These are phyloP conservation scores for Saccostrea echinata DNA, from an alignment of 1,140 invertebrate species.

Conservation along the genomic window DNA sequence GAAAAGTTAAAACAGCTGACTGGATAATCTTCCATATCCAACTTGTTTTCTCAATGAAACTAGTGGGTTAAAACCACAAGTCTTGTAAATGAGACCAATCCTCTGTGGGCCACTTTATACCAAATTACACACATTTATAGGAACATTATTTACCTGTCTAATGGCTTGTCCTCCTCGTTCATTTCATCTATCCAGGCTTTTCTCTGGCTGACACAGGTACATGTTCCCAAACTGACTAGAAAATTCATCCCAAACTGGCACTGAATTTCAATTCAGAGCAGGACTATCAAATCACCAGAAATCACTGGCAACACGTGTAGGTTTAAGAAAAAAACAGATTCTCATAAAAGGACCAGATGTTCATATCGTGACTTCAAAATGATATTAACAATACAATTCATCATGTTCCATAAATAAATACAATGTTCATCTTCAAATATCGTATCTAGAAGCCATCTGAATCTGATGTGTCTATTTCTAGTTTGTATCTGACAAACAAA, in stretches of 20 bases:
- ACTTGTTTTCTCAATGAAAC: too few relatives aligned
- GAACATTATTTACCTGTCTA: slow-evolving; percentile 18
- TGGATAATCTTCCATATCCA: too few relatives aligned
- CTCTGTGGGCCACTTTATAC: not conserved
- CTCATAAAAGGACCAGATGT: slow-evolving; percentile 7
- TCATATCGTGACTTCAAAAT: not conserved
- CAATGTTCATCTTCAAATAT: not conserved
- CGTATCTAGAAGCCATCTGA: not conserved
- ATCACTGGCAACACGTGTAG: not conserved
- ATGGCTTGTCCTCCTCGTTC: slow-evolving; percentile 21
- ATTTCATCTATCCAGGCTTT: slow-evolving; percentile 19
- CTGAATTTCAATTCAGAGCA: not conserved
- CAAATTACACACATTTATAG: too few relatives aligned
- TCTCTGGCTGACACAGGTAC: slow-evolving; percentile 33
- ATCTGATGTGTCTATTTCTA: not conserved
- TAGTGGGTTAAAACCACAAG: too few relatives aligned
- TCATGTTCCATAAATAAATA: not conserved
- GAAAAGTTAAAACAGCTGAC: too few relatives aligned
- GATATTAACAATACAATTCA: not conserved
- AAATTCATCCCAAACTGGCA: slow-evolving; percentile 18
- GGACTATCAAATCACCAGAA: not conserved
- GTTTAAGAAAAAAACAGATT: not conserved
- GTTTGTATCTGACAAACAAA: not conserved
- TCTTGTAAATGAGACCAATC: too few relatives aligned
- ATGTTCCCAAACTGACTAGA: slow-evolving; percentile 42